Conservation (phyloP, 2,888 invertebrate genomes). For the Sycophila texana region DNA sequence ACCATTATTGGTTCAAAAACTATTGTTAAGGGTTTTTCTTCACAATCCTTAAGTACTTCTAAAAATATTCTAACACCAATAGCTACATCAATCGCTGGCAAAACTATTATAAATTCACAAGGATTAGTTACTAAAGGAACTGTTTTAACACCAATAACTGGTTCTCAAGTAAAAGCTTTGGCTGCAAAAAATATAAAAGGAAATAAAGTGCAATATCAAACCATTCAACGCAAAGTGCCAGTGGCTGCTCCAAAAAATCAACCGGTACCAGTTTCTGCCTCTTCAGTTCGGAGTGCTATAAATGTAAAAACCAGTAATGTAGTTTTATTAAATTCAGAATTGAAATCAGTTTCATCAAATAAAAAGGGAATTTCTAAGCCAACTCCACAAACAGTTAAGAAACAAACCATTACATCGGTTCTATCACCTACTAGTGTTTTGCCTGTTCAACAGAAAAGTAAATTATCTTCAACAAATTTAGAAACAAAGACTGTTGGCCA, state of each 20-base stretch:
- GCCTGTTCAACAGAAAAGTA: conserved; percentile 48
- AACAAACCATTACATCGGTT: conserved; percentile 58
- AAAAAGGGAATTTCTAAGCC: conserved; percentile 65
- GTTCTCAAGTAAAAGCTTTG: conserved; percentile 72
- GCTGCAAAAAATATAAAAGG: conserved; percentile 65
- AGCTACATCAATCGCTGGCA: conserved; percentile 63
- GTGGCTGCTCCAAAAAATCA: conserved; percentile 47
- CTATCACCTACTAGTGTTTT: conserved; percentile 52
- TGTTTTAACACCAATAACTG: conserved; percentile 73
- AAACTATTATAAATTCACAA: conserved; percentile 65
- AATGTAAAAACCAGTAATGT: conserved; percentile 65
- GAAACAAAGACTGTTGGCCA: conserved; percentile 62
- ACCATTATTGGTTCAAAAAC: conserved; percentile 66
- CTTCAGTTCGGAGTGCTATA: background rate
- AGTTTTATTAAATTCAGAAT: conserved; percentile 61
- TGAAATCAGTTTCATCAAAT: conserved; percentile 59
- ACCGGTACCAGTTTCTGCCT: conserved; percentile 62
- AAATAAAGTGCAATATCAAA: conserved; percentile 68
- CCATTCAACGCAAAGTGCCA: conserved; percentile 66
- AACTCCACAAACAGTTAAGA: conserved; percentile 59
- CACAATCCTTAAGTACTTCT: conserved; percentile 62
- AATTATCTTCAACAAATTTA: conserved; percentile 9
- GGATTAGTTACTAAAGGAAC: conserved; percentile 67
- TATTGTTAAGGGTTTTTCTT: conserved; percentile 66
- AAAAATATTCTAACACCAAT: conserved; percentile 66